These are phyloP conservation scores for Limnothrissa miodon DNA, from an alignment of 2,113 vertebrate species.

Conservation along the genomic window DNA sequence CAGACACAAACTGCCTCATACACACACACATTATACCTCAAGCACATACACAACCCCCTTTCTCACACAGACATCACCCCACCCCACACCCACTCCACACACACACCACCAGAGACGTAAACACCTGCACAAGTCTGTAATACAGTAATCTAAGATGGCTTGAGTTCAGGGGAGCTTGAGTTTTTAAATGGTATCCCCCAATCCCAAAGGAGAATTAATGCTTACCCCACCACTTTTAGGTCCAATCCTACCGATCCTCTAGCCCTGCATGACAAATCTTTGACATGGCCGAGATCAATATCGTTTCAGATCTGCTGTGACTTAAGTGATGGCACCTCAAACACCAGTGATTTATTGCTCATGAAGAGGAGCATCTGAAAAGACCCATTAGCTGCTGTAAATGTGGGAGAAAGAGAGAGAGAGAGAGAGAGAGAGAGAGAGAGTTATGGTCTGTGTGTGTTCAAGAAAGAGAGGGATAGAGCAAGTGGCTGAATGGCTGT, in stretches of 20 bases:
- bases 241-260: not conserved
- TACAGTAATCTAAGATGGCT: constrained; percentile 20
- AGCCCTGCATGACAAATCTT: constrained; percentile 29
- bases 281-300: constrained; percentile 43
- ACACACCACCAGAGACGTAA: not conserved
- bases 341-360: constrained; percentile 44
- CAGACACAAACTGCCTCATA: not conserved
- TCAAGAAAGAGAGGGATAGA: not conserved
- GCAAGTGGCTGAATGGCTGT: not conserved
- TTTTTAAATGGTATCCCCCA: constrained; percentile 30
- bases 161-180: constrained; percentile 29
- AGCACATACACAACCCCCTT: not conserved
- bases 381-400: constrained; percentile 27
- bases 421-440: constrained; percentile 13
- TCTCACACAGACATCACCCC: not conserved
- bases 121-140: constrained; percentile 23
- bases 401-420: not conserved
- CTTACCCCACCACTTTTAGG: constrained; percentile 33
- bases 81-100: not conserved
- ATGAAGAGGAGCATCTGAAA: constrained; percentile 38
- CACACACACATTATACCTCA: not conserved
- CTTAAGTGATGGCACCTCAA: constrained; percentile 29
- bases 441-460: not conserved
- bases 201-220: constrained; percentile 22
- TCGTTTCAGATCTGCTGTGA: constrained; percentile 39